These are phyloP conservation scores for Carlito syrichta DNA, from an alignment of 2,113 vertebrate genomes.

Conservation along the genomic window DNA sequence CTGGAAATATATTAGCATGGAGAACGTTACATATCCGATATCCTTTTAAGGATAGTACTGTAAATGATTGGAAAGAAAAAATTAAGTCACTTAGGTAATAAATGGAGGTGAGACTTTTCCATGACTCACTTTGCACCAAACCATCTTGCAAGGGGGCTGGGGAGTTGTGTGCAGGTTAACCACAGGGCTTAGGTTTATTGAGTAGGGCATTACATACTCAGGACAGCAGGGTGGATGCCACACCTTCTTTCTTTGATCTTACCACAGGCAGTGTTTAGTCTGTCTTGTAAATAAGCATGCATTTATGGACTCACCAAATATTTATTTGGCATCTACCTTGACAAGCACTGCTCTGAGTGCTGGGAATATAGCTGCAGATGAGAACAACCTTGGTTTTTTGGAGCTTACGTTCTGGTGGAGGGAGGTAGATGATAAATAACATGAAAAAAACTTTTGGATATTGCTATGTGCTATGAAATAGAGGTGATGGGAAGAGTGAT, in stretches of 20 bases:
- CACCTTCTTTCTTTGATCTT: background rate
- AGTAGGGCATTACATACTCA: background rate
- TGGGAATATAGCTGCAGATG: background rate
- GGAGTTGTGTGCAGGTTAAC: background rate
- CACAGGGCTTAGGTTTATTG: background rate
- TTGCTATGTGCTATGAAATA: background rate
- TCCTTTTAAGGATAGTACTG: background rate
- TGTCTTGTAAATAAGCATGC: background rate
- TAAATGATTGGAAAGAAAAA: background rate
- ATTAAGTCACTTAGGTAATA: background rate
- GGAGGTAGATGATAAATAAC: background rate
- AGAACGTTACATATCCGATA: background rate
- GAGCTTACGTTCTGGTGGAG: background rate
- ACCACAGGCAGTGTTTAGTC: background rate
- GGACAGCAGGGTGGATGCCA: background rate
- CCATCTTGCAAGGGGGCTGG: background rate
- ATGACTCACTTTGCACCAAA: background rate
- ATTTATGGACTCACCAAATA: background rate
- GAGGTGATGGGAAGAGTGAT: background rate
- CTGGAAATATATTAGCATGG: background rate
- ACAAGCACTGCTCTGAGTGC: background rate
- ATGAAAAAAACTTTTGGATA: background rate
- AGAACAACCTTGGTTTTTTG: background rate
- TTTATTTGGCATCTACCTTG: slow-evolving; percentile 3
- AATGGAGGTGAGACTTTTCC: background rate